Percentiles rank a stretch among this genome's conserved stretches.
Conservation (phyloP, 2,888 invertebrate species). For the Phanerotoma sp. region DNA sequence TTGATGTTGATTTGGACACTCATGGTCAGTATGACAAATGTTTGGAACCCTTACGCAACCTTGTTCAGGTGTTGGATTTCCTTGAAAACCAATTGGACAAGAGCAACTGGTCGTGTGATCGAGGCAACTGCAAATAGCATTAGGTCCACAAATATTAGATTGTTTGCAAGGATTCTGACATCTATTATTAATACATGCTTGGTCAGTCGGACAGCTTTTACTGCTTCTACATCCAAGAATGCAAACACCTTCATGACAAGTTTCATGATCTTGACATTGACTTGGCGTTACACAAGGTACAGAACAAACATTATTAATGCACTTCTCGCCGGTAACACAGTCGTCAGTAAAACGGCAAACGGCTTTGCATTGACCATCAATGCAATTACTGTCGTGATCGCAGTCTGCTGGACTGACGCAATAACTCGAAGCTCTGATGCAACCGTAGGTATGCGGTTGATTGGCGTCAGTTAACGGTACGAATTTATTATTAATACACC, state of each 20-base stretch:
- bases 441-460: constrained; percentile 62
- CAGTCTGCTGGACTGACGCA: constrained; percentile 77
- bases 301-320: constrained; percentile 75
- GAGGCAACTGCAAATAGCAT: constrained; percentile 75
- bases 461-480: constrained; percentile 66
- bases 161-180: constrained; percentile 81
- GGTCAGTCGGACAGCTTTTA: constrained; percentile 73
- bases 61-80: constrained; percentile 83
- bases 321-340: constrained; percentile 78
- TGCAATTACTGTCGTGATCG: constrained; percentile 71
- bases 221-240: constrained; percentile 82
- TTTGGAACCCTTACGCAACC: constrained; percentile 84
- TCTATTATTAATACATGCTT: constrained; percentile 82
- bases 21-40: constrained; percentile 66
- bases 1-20: constrained; percentile 76
- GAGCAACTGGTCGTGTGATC: constrained; percentile 76
- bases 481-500: constrained; percentile 72
- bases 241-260: constrained; percentile 79
- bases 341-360: constrained; percentile 77
- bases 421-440: constrained; percentile 68
- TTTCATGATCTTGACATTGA: constrained; percentile 78
- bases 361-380: constrained; percentile 79
- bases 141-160: constrained; percentile 78
- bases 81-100: constrained; percentile 83
- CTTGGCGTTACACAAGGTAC: constrained; percentile 79